phyloP scores from a whole-genome alignment of 2,113 vertebrate species.

The Fulmarus glacialis region DNA sequence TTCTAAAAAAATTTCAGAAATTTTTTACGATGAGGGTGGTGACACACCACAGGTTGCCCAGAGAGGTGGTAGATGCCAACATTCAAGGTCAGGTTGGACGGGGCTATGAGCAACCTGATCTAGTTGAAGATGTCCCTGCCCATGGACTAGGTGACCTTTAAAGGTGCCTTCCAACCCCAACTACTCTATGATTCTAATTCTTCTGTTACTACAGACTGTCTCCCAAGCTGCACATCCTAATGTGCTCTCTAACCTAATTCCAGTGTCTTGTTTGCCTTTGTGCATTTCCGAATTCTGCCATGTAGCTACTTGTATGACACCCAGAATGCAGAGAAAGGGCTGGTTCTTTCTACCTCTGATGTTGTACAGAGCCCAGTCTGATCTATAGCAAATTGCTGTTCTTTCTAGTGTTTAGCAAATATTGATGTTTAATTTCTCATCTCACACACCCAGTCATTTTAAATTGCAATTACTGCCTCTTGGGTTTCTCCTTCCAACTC shows the following conservation, averaged over 20 bases:
- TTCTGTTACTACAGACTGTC: background rate
- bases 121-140: background rate
- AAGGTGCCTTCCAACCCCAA: too few relatives aligned
- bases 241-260: background rate
- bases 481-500: conserved; percentile 19
- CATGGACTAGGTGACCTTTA: background rate
- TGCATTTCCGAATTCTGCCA: background rate
- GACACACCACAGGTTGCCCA: background rate
- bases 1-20: too few relatives aligned
- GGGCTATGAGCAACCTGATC: background rate
- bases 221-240: background rate
- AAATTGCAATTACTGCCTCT: conserved; percentile 42
- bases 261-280: background rate
- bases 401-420: conserved; percentile 25
- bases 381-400: background rate
- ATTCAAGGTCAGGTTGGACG: background rate
- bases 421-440: conserved; percentile 52
- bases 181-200: background rate
- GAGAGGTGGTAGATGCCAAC: background rate
- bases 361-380: background rate
- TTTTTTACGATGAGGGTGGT: background rate
- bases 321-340: background rate
- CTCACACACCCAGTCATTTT: background rate
- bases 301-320: background rate
- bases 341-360: background rate